Base-by-base conservation (phyloP, 2,888 invertebrate species). In the Ctenicera cuprea region DNA sequence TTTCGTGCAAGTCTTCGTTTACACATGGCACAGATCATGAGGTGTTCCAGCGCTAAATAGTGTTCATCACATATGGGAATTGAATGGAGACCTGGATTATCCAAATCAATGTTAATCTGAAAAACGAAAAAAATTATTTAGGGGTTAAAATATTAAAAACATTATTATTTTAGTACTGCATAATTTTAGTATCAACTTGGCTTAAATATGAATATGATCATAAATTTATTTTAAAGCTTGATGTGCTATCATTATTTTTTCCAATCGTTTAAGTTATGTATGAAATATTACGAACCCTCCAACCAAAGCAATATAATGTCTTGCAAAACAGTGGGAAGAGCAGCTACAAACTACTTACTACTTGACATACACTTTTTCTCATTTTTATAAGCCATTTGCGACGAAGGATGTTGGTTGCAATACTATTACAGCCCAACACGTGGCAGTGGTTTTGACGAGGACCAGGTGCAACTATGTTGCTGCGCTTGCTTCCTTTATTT, bases 11-110 rank as follows among this genome's bases (percentile, higher is more conserved):
- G 88, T 61, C 93, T 89, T 12, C 95, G 89, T 76, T 92, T 92
- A 85, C 95, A 96, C 77, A 95, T 89, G 1, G 91, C 92, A 86
- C 95, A 96, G 1, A 92, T 91, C 87, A 94, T 90, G 64, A 93
- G 91, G 84, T 93, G 93, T 75, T 93, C 92, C 41, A 95, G 90
- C 75, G 90, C 89, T 20, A 91, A 89, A 85, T 94, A 91, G 87
- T 95, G 95, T 73, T 88, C 89, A 26, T 88, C 90, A 85, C 95
- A 94, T 74, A 94, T 89, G 74, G 93, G 92, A 73, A 93, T 90
- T 11, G 91, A 90, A 83, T 93, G 92, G 78, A 93, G 88, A 0
- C 93, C 93, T 0, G 92, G 92, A 80, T 87, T 87, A 86, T 92
- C 90, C 80, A 89, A 86, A 78, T 91, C 89, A 76, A 91, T 86